Conservation (phyloP, 2,797 vertebrate species). For the Hoplostethus mediterraneus region DNA sequence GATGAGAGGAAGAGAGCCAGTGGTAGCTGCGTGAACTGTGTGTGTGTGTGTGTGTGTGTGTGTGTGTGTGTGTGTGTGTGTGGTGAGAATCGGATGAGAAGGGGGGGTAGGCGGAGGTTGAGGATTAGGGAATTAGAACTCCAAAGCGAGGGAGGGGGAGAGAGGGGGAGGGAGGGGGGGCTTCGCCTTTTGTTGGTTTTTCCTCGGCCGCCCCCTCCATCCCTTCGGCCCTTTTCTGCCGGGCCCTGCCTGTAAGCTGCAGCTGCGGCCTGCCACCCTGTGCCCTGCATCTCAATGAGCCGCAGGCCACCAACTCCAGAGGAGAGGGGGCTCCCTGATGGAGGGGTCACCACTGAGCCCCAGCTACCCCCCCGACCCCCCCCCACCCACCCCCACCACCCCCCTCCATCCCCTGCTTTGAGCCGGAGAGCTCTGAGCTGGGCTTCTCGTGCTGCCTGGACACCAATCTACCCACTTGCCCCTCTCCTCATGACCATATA, state of each 20-base stretch:
- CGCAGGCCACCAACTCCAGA: slow-evolving; percentile 69
- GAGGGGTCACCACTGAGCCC: slow-evolving; percentile 81
- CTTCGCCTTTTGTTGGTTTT: slow-evolving; percentile 87
- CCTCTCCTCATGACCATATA: slow-evolving; percentile 57
- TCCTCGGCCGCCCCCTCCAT: slow-evolving; percentile 84
- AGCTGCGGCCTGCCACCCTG: slow-evolving; percentile 87
- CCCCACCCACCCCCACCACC: slow-evolving; percentile 7
- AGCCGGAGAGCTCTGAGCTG: slow-evolving; percentile 33
- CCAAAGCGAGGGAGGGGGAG: slow-evolving; percentile 79
- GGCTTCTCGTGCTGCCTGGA: slow-evolving; percentile 33
- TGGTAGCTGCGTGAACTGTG: slow-evolving; percentile 76
- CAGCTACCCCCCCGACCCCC: slow-evolving; percentile 48
- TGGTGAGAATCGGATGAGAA: slow-evolving; percentile 80
- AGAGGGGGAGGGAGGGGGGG: slow-evolving; percentile 66
- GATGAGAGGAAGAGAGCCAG: slow-evolving; percentile 80
- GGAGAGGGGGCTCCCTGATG: slow-evolving; percentile 78
- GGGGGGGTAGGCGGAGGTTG: slow-evolving; percentile 78
- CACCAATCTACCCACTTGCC: slow-evolving; percentile 35
- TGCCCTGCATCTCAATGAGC: slow-evolving; percentile 91
- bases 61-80: slow-evolving; percentile 70
- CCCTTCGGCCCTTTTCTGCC: slow-evolving; percentile 84
- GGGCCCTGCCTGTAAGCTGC: slow-evolving; percentile 85
- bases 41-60: slow-evolving; percentile 53
- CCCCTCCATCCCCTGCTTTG: slow-evolving; percentile 7
- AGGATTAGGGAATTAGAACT: slow-evolving; percentile 88